phyloP scores from a whole-genome alignment of 2,888 invertebrate genomes.

The Eudasyphora cyanicolor region DNA sequence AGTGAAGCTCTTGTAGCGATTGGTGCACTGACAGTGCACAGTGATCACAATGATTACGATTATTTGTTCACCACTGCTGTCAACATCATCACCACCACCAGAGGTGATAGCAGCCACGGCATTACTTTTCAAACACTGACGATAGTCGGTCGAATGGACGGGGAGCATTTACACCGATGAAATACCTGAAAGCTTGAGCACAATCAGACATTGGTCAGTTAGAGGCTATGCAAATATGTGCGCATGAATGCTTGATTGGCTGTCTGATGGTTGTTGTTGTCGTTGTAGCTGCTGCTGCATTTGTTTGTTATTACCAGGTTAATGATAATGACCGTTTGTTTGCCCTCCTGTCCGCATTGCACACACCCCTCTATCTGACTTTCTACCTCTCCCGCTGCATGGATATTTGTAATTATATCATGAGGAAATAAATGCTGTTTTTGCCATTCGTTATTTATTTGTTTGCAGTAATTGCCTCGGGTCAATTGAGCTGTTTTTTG shows the following conservation, averaged over 20 bases:
- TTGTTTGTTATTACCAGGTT: conserved; percentile 44
- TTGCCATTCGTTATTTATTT: neutral
- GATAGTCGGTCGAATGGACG: neutral
- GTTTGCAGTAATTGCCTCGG: conserved; percentile 3
- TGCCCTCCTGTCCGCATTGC: neutral
- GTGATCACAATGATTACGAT: neutral
- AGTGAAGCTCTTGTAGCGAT: no score
- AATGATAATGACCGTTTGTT: conserved; percentile 48
- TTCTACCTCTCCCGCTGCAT: neutral
- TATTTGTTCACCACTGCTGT: neutral
- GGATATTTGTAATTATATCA: conserved; percentile 21
- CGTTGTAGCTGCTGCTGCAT: no score
- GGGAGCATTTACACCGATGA: no score
- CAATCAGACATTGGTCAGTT: neutral
- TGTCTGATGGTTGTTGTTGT: no score
- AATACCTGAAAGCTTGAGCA: no score
- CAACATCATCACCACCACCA: no score
- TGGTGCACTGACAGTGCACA: no score
- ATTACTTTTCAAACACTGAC: no score
- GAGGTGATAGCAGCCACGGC: no score
- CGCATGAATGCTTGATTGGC: no score
- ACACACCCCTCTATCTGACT: neutral
- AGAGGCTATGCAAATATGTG: neutral
- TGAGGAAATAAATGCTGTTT: conserved; percentile 30
- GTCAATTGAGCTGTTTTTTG: conserved; percentile 3